These are phyloP conservation scores for Dynastes maya DNA, from an alignment of 2,888 invertebrate species.

Conservation along the genomic window DNA sequence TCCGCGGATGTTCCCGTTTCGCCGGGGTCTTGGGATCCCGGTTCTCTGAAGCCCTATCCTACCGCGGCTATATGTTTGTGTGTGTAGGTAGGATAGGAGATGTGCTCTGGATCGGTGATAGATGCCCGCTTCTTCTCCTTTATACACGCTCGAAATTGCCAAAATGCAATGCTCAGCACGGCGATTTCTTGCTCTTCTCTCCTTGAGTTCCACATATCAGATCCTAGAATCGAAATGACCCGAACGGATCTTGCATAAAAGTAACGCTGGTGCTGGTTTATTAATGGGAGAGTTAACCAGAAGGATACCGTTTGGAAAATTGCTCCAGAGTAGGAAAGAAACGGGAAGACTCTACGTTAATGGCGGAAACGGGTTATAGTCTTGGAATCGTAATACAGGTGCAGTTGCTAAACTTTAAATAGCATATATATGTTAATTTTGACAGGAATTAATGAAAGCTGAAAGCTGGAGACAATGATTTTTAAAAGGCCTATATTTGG, in stretches of 20 bases:
- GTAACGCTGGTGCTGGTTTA: neutral
- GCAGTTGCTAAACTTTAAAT: no score
- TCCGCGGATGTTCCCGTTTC: slow-evolving; percentile 54
- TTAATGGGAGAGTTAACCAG: slow-evolving; percentile 5
- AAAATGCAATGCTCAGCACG: slow-evolving; percentile 62
- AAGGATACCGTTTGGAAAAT: slow-evolving; percentile 3
- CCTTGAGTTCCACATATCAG: slow-evolving; percentile 7
- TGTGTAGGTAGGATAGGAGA: neutral
- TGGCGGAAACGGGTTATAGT: no score
- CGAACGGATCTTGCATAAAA: neutral
- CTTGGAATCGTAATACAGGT: no score
- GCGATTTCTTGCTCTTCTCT: neutral
- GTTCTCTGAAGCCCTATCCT: neutral
- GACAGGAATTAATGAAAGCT: no score
- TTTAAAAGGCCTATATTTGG: no score
- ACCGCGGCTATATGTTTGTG: no score
- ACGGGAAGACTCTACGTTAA: no score
- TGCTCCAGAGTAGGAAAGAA: neutral
- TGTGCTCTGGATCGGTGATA: slow-evolving; percentile 60
- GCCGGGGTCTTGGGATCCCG: neutral
- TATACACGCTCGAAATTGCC: slow-evolving; percentile 62
- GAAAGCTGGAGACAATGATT: no score
- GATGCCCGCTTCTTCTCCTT: slow-evolving; percentile 58
- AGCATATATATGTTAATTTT: no score
- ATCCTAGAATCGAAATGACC: slow-evolving; percentile 4